Percentiles rank a stretch among this genome's conserved stretches.
Evolutionary conservation across 2,113 vertebrate species (phyloP).

Genomic region (Pterocles orientalis): DNA sequence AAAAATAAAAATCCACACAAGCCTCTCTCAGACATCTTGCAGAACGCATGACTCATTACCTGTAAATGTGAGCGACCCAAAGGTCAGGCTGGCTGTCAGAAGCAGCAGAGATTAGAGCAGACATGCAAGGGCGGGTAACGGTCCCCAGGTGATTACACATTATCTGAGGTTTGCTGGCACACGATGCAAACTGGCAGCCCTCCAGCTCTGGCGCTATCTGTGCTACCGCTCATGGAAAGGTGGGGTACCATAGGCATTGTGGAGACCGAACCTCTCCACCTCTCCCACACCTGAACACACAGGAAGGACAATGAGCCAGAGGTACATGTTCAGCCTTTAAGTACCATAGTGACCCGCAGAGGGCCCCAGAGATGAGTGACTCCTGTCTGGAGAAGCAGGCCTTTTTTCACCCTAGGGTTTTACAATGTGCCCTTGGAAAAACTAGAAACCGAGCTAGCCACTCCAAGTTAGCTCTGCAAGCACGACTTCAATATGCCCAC

Average conservation of each 20-base stretch:
- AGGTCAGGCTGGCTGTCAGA: not conserved
- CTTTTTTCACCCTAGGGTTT: not conserved
- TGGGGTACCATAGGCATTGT: not conserved
- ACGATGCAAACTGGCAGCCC: not conserved
- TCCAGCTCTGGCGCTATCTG: not conserved
- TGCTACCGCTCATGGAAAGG: not conserved
- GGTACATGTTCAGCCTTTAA: not conserved
- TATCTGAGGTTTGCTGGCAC: not conserved
- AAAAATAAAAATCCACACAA: not conserved
- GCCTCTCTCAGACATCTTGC: not conserved
- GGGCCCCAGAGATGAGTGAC: not conserved
- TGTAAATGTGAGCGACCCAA: accelerated
- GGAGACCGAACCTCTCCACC: not conserved
- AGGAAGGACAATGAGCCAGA: not conserved
- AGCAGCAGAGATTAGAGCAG: not conserved
- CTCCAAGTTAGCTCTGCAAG: not conserved
- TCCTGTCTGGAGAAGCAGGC: not conserved
- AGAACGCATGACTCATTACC: not conserved
- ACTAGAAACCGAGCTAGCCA: not conserved
- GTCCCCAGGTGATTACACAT: not conserved
- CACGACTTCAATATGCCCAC: not conserved
- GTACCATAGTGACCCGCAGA: not conserved
- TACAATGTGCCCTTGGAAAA: not conserved
- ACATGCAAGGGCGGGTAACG: not conserved
- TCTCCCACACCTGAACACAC: accelerated